A percentile compares a stretch with the other conserved stretches of the same genome.
Conservation (phyloP, 2,797 vertebrate genomes). For the Karalla daura region DNA sequence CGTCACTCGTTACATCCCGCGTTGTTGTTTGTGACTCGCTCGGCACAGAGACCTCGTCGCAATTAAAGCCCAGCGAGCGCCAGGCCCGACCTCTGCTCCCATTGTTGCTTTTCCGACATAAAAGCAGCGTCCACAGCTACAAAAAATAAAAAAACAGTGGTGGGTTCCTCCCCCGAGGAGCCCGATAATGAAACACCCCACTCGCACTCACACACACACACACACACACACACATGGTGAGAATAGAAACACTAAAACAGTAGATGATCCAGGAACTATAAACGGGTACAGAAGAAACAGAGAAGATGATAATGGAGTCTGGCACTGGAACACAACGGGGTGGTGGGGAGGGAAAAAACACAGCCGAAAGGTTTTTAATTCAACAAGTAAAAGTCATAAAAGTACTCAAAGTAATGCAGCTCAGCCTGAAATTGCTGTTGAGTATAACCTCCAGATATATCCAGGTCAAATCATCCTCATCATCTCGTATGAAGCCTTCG, state of each 20-base stretch:
- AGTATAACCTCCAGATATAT: too few species aligned
- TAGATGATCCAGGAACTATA: slow-evolving; percentile 13
- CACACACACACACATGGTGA: slow-evolving; percentile 3
- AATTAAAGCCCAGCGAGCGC: slow-evolving; percentile 58
- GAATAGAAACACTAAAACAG: slow-evolving; percentile 45
- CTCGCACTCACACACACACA: slow-evolving; percentile 32
- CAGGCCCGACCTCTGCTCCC: slow-evolving; percentile 42
- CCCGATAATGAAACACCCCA: slow-evolving; percentile 79
- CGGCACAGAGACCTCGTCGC: slow-evolving; percentile 34
- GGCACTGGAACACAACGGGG: background rate
- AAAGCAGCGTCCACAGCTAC: slow-evolving; percentile 11
- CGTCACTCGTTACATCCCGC: slow-evolving; percentile 44
- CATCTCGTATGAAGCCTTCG: too few species aligned
- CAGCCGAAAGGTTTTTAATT: background rate
- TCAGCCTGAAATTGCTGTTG: too few species aligned
- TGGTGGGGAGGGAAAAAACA: background rate
- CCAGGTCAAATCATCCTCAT: too few species aligned
- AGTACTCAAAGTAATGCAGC: too few species aligned
- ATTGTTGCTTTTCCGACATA: slow-evolving; percentile 46
- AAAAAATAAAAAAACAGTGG: slow-evolving; percentile 38
- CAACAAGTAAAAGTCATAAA: background rate
- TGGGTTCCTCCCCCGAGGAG: slow-evolving; percentile 60
- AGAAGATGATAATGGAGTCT: slow-evolving; percentile 20
- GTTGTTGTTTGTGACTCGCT: slow-evolving; percentile 1
- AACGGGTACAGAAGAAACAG: background rate